Base-by-base conservation (phyloP, 2,888 invertebrate species). In the Dilophus febrilis region DNA sequence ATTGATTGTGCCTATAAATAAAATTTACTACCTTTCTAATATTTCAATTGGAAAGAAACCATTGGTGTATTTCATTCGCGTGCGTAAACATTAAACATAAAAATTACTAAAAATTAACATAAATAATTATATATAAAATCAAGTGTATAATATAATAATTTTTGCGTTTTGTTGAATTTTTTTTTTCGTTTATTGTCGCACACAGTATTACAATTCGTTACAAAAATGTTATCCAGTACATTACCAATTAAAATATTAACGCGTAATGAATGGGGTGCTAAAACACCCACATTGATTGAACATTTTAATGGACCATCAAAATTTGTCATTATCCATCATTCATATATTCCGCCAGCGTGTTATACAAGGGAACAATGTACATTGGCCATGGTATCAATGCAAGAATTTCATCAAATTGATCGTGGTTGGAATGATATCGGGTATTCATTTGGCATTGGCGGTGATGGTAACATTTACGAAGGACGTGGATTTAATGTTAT, bases 251-350 rank as follows among this genome's bases (percentile, higher is more conserved):
- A 32, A 27, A 27, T 38, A 12, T 57, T 57, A 1, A 55, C 67
- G 0, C 64, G 76, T 4, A 55, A 58, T 1, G 68, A 65, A 38
- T 81, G 81, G 81, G 64, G 62, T 0, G 79, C 74, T 0, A 50
- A 57, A 6, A 61, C 66, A 1, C 57, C 74, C 1, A 67, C 59
- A 17, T 47, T 55, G 13, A 52, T 58, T 6, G 56, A 60, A 37
- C 57, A 63, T 1, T 66, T 78, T 49, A 41, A 50, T 26, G 67
- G 65, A 8, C 77, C 78, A 2, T 73, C 73, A 2, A 71, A 73
- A 0, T 75, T 67, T 53, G 77, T 79, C 33, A 70, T 81, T 44
- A 73, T 81, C 46, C 81, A 81, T 54, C 81, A 81, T 58, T 76
- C 77, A 0, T 75, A 73, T 55, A 58, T 65, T 34, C 77, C 78